These are phyloP conservation scores for Whitmania pigra DNA, from an alignment of 1,140 invertebrate species.

Conservation along the genomic window DNA sequence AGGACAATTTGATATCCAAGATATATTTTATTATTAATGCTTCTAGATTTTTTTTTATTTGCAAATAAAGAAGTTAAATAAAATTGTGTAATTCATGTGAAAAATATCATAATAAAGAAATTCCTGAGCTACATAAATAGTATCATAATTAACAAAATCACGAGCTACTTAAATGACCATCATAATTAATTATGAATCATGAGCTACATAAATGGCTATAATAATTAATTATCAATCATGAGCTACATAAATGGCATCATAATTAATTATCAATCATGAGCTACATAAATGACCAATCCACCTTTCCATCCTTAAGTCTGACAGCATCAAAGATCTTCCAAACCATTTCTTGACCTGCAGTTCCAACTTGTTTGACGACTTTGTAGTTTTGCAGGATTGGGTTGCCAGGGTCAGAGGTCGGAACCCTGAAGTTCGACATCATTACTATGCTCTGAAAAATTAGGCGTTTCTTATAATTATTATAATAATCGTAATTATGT, in stretches of 20 bases:
- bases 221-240: neutral
- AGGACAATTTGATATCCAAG: no score
- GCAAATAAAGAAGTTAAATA: no score
- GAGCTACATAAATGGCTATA: neutral
- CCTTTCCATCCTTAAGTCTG: conserved; percentile 76
- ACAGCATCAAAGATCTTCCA: conserved; percentile 86
- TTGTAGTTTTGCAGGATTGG: conserved; percentile 77
- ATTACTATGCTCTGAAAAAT: conserved; percentile 76
- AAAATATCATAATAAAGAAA: no score
- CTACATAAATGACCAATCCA: conserved; percentile 35
- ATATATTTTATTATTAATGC: no score
- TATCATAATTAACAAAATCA: no score
- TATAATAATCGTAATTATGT: neutral
- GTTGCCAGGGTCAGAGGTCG: conserved; percentile 54
- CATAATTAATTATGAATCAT: no score
- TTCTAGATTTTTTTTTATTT: no score
- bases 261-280: neutral
- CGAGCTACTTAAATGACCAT: no score
- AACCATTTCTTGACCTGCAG: conserved; percentile 74
- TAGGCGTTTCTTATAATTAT: conserved; percentile 70
- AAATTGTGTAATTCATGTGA: no score
- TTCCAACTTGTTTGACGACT: conserved; percentile 66
- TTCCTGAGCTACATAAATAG: no score
- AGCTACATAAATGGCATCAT: neutral
- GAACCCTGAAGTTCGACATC: conserved; percentile 33